These are phyloP conservation scores for Typhlichthys subterraneus DNA, from an alignment of 2,797 vertebrate genomes.

Conservation along the genomic window DNA sequence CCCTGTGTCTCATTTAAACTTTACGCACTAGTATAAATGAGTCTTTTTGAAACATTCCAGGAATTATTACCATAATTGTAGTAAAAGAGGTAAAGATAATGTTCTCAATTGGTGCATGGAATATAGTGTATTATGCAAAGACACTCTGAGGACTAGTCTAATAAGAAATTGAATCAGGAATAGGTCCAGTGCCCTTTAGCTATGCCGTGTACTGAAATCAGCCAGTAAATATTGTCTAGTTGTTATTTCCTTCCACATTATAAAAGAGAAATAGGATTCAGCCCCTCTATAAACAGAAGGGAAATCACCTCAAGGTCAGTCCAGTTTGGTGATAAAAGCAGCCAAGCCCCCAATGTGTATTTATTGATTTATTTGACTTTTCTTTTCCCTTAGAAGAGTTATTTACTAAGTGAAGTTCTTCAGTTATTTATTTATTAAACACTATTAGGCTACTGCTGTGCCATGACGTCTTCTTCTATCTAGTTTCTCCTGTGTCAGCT, in stretches of 20 bases:
- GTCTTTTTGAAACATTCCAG: slow-evolving; percentile 30
- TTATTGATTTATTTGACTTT: not conserved
- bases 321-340: not conserved
- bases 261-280: not conserved
- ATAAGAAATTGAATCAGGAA: slow-evolving; percentile 17
- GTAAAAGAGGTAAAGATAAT: slow-evolving; percentile 16
- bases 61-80: slow-evolving; percentile 21
- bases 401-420: not conserved
- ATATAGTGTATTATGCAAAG: slow-evolving; percentile 18
- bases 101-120: slow-evolving; percentile 9
- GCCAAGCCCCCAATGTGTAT: not conserved
- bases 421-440: slow-evolving; percentile 2
- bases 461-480: too few relatives aligned
- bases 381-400: not conserved
- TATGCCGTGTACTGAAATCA: not conserved
- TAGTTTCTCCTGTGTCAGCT: not conserved
- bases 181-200: not conserved
- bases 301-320: not conserved
- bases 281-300: not conserved
- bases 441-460: too few relatives aligned
- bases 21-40: slow-evolving; percentile 36
- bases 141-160: slow-evolving; percentile 28
- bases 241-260: not conserved
- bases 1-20: slow-evolving; percentile 32
- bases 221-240: slow-evolving; percentile 1